A percentile compares a stretch with the other conserved stretches of the same genome.
These are phyloP conservation scores for Pomatorhinus ruficollis DNA, from an alignment of 2,113 vertebrate species.

Conservation along the genomic window DNA sequence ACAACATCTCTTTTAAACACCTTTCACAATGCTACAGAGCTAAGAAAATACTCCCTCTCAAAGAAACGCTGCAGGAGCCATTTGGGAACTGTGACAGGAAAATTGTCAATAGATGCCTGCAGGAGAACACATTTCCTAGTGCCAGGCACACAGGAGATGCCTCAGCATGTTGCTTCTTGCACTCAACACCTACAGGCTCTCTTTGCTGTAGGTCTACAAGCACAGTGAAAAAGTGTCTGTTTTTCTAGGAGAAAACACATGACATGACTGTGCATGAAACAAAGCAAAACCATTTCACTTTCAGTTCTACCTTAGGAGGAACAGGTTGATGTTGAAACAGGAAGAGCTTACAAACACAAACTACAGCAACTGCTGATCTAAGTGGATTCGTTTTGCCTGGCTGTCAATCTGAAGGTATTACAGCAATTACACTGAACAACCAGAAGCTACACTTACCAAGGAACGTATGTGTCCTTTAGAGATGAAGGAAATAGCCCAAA, in stretches of 20 bases:
- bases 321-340: not conserved
- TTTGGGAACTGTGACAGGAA: not conserved
- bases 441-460: not conserved
- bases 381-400: not conserved
- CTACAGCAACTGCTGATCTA: not conserved
- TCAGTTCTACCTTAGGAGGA: not conserved
- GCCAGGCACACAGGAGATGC: not conserved
- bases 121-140: not conserved
- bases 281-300: not conserved
- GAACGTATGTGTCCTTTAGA: not conserved
- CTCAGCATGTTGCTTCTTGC: not conserved
- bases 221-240: accelerated
- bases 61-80: not conserved
- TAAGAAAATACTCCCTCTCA: not conserved
- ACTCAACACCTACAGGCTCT: not conserved
- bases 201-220: not conserved
- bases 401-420: not conserved
- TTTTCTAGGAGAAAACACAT: not conserved
- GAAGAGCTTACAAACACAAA: not conserved
- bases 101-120: not conserved
- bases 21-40: not conserved
- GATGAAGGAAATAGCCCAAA: not conserved
- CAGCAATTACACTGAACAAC: not conserved
- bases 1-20: not conserved
- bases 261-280: not conserved